A percentile compares a stretch with the other conserved stretches of the same genome.
phyloP scores from a whole-genome alignment of 2,797 vertebrate species.

The Schizothorax lantsangensis region DNA sequence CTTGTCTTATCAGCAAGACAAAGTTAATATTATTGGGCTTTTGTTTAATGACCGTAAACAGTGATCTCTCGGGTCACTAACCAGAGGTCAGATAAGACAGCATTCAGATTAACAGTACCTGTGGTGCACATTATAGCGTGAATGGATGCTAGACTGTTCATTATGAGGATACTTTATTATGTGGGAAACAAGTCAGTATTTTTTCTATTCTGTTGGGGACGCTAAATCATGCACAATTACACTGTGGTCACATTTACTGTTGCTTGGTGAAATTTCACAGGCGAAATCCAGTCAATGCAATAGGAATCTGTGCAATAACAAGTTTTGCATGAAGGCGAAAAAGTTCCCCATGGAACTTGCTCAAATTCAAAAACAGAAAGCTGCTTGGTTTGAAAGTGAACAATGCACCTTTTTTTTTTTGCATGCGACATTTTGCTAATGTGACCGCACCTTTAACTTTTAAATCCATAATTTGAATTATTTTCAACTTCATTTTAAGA shows the following conservation, averaged over 20 bases:
- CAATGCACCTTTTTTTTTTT: not conserved
- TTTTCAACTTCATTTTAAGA: not conserved
- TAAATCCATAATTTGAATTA: not conserved
- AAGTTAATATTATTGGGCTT: not conserved
- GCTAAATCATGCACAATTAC: not conserved
- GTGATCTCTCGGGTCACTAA: not conserved
- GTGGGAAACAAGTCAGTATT: not conserved
- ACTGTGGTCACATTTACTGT: not conserved
- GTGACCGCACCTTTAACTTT: not conserved
- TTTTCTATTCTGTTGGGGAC: not conserved
- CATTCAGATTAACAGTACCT: not conserved
- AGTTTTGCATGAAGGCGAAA: not conserved
- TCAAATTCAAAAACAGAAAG: not conserved
- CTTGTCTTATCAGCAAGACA: constrained; percentile 30
- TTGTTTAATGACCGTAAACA: constrained; percentile 18
- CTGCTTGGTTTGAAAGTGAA: not conserved
- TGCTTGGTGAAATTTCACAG: not conserved
- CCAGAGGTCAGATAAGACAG: not conserved
- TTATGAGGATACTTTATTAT: not conserved
- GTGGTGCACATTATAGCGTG: not conserved
- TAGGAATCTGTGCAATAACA: not conserved
- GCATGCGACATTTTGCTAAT: not conserved
- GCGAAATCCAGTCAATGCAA: not conserved
- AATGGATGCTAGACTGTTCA: not conserved
- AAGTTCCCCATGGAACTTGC: not conserved